These are phyloP conservation scores for Andrena praecox DNA, from an alignment of 2,888 invertebrate species.

Conservation along the genomic window DNA sequence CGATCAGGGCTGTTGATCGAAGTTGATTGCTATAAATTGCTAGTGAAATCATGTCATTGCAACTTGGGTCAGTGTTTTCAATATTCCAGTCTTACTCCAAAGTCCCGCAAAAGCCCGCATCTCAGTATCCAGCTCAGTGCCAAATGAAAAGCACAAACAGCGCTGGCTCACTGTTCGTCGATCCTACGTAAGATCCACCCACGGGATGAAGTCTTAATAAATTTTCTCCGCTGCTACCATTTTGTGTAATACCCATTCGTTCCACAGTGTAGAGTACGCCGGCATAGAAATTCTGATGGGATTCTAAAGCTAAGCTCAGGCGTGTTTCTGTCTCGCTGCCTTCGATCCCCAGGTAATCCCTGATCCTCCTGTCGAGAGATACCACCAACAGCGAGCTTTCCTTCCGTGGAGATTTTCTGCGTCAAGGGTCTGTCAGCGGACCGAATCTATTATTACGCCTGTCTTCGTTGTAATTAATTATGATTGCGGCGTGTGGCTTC, in stretches of 20 bases:
- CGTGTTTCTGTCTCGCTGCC: background rate
- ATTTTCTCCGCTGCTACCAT: too few relatives aligned
- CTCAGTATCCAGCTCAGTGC: too few relatives aligned
- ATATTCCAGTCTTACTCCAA: too few relatives aligned
- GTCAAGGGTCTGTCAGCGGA: constrained; percentile 51
- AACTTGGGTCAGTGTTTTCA: too few relatives aligned
- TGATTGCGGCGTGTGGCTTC: constrained; percentile 56
- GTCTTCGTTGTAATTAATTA: constrained; percentile 66
- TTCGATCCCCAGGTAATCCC: constrained; percentile 23
- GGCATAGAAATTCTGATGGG: background rate
- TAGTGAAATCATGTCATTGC: too few relatives aligned
- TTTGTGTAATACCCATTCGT: too few relatives aligned
- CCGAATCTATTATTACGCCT: constrained; percentile 61
- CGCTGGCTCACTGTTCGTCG: background rate
- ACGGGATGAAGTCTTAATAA: too few relatives aligned
- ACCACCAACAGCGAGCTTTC: constrained; percentile 56
- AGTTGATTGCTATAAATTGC: too few relatives aligned
- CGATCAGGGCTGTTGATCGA: too few relatives aligned
- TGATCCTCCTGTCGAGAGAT: constrained; percentile 12
- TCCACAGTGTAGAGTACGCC: background rate
- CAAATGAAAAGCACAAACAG: too few relatives aligned
- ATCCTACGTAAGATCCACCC: background rate
- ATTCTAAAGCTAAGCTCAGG: constrained; percentile 2
- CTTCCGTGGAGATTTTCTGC: constrained; percentile 51
- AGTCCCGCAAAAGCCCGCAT: too few relatives aligned